Evolutionary conservation across 2,113 vertebrate species (phyloP).

Genomic region (Ifrita kowaldi): DNA sequence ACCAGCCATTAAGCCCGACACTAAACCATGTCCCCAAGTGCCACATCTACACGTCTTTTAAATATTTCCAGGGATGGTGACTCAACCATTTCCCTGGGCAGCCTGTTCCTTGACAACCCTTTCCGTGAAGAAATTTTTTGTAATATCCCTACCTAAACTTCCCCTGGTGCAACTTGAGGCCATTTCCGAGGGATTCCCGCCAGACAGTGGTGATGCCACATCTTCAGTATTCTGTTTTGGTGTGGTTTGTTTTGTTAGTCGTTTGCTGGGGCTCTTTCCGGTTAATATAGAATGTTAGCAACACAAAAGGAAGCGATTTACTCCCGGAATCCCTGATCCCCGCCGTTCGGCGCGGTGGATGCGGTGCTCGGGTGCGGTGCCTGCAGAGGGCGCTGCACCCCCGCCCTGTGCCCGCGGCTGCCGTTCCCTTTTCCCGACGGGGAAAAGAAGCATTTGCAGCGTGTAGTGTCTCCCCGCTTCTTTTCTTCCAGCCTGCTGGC

Average conservation of each 20-base stretch:
- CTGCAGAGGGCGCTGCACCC: constrained; percentile 62
- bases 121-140: not conserved
- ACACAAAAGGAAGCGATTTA: not conserved
- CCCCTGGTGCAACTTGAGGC: not conserved
- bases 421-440: not conserved
- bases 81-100: not conserved
- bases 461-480: not conserved
- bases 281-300: no score
- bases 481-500: not conserved
- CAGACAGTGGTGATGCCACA: not conserved
- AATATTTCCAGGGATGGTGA: not conserved
- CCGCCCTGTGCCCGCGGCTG: not conserved
- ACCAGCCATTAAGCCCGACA: not conserved
- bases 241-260: not conserved
- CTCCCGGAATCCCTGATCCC: rapidly evolving
- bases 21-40: not conserved
- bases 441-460: not conserved
- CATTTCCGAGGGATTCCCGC: not conserved
- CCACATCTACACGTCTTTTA: not conserved
- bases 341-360: not conserved
- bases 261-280: no score
- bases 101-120: not conserved
- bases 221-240: not conserved
- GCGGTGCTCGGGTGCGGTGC: not conserved
- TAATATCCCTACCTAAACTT: not conserved